Evolutionary conservation across 2,113 vertebrate species (phyloP), one percentile per base, ranked within the genome.

Genomic region (Electrona antarctica): DNA sequence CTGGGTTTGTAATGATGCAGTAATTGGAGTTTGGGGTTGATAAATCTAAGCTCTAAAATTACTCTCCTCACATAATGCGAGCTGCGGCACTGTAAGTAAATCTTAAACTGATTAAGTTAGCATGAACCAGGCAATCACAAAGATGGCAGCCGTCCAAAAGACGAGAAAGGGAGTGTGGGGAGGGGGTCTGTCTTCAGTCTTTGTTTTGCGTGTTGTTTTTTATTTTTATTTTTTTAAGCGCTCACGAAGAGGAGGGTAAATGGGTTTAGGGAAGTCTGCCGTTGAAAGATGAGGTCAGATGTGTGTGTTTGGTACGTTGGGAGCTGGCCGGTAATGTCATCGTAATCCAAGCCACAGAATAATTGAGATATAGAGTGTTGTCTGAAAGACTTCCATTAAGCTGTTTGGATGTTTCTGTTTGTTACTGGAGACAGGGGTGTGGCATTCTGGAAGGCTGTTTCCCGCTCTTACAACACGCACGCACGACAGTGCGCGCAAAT

Each of bases 41-140:
- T 97, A 97, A 97, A 97, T 97, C 95, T 95, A 95, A 95, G 95
- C 96, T 95, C 96, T 96, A 95, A 95, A 97, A 97, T 97, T 95
- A 97, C 96, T 97, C 95, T 84, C 95, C 94, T 95, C 96, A 95
- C 95, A 96, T 96, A 96, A 97, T 95, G 97, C 95, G 95, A 95
- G 94, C 93, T 96, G 97, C 95, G 94, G 95, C 96, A 95, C 94
- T 96, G 96, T 97, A 96, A 97, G 95, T 98, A 97, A 98, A 97
- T 97, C 96, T 96, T 95, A 96, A 97, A 98, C 96, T 98, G 96
- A 98, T 98, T 98, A 97, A 97, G 96, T 97, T 96, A 91, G 96
- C 96, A 96, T 97, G 96, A 97, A 97, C 95, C 95, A 95, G 95
- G 93, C 95, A 94, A 95, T 97, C 95, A 97, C 96, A 97, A 97